A percentile compares a stretch with the other conserved stretches of the same genome.
phyloP scores from a whole-genome alignment of 53 echinoderm and acorn worm genomes.

The Crossaster papposus region DNA sequence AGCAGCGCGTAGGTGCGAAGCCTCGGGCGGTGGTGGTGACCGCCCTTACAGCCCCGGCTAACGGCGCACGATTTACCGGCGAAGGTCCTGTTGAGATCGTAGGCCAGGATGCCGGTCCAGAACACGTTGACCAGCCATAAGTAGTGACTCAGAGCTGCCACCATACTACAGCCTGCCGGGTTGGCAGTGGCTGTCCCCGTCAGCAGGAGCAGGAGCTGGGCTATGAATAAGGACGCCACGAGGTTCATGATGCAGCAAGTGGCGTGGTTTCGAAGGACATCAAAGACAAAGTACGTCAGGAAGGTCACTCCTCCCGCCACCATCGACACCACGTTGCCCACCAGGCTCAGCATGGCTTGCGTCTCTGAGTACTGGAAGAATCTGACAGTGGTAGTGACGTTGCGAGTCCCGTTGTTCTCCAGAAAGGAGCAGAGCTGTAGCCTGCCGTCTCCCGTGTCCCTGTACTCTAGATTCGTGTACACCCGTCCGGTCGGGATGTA shows the following conservation, averaged over 20 bases:
- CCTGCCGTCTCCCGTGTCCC: conserved; percentile 10
- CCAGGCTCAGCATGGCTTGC: conserved; percentile 27
- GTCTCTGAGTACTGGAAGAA: conserved; percentile 41
- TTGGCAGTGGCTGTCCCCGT: conserved; percentile 23
- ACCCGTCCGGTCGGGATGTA: conserved; percentile 39
- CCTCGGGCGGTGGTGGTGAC: not conserved
- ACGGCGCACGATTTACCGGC: not conserved
- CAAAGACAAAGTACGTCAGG: conserved; percentile 47
- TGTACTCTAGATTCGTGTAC: conserved; percentile 20
- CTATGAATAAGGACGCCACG: conserved; percentile 54
- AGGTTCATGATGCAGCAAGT: conserved; percentile 55
- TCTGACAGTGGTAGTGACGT: not conserved
- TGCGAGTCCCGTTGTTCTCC: conserved; percentile 50
- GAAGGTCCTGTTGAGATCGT: conserved; percentile 55
- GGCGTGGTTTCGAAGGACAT: conserved; percentile 46
- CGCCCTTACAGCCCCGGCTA: not conserved
- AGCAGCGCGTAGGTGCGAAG: conserved; percentile 33
- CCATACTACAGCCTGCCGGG: conserved; percentile 34
- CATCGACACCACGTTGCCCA: conserved; percentile 38
- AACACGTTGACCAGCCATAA: conserved; percentile 52
- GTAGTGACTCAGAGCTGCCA: conserved; percentile 52
- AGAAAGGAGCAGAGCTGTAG: conserved; percentile 43
- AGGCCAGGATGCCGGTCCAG: conserved; percentile 52
- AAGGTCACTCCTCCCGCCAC: conserved; percentile 32
- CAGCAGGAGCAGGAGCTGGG: conserved; percentile 38